phyloP scores from a whole-genome alignment of 2,113 vertebrate genomes.

The Calidris pygmaea region DNA sequence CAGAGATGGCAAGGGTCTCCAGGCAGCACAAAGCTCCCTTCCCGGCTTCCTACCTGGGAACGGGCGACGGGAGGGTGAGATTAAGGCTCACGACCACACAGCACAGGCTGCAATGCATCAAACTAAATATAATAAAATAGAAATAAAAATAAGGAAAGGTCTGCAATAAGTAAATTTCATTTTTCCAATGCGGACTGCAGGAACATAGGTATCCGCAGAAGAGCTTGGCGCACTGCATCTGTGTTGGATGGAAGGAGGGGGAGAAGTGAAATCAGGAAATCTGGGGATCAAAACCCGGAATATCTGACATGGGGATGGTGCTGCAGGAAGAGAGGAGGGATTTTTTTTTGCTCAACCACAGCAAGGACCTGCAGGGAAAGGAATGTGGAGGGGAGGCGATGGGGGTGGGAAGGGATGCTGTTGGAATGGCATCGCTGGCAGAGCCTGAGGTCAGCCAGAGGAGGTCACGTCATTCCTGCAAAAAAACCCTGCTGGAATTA shows the following conservation, averaged over 20 bases:
- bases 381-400: fast-evolving
- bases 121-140: neutral
- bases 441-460: neutral
- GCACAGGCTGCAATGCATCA: neutral
- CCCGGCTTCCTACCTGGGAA: neutral
- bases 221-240: neutral
- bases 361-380: neutral
- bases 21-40: neutral
- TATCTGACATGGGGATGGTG: neutral
- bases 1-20: neutral
- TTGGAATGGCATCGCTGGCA: neutral
- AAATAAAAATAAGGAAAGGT: neutral
- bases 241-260: neutral
- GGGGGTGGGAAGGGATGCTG: neutral
- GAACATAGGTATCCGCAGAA: neutral
- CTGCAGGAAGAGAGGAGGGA: neutral
- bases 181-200: neutral
- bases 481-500: neutral
- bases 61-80: neutral
- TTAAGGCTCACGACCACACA: neutral
- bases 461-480: neutral
- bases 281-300: neutral
- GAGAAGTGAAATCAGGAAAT: neutral
- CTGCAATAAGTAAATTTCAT: neutral
- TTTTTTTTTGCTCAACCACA: neutral